These are phyloP conservation scores for Anthoptus insignis DNA, from an alignment of 2,888 invertebrate species.

Conservation along the genomic window DNA sequence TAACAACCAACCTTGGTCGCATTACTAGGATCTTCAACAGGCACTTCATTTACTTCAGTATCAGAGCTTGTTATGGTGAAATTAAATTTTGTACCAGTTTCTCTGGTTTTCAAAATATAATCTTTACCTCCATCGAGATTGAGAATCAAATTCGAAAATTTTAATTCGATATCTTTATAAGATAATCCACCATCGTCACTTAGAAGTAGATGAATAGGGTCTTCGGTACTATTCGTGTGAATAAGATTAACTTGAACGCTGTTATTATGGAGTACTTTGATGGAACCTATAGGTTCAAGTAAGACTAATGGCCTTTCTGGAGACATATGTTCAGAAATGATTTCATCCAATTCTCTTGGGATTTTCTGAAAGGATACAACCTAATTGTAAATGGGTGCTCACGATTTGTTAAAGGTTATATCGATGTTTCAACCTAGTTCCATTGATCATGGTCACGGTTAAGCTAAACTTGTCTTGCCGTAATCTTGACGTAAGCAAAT, in stretches of 20 bases:
- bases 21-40: conserved; percentile 57
- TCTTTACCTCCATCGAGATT: conserved; percentile 78
- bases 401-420: too few relatives aligned
- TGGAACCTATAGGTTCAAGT: conserved; percentile 77
- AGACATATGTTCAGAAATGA: conserved; percentile 50
- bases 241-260: conserved; percentile 80
- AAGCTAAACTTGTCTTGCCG: too few relatives aligned
- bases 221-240: conserved; percentile 68
- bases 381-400: too few relatives aligned
- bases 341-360: conserved; percentile 56
- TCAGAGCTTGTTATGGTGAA: conserved; percentile 75
- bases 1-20: conserved; percentile 67
- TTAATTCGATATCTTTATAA: conserved; percentile 72
- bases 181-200: conserved; percentile 75
- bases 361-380: conserved; percentile 52
- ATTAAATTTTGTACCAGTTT: conserved; percentile 81
- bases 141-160: conserved; percentile 72
- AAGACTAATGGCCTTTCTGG: conserved; percentile 65
- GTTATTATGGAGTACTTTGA: conserved; percentile 80
- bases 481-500: too few relatives aligned
- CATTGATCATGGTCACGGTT: too few relatives aligned
- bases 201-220: conserved; percentile 74
- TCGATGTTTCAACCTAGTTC: too few relatives aligned
- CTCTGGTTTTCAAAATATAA: conserved; percentile 79
- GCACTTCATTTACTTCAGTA: conserved; percentile 51